Conservation (phyloP, 2,888 invertebrate species). For the Vandiemenella viatica region DNA sequence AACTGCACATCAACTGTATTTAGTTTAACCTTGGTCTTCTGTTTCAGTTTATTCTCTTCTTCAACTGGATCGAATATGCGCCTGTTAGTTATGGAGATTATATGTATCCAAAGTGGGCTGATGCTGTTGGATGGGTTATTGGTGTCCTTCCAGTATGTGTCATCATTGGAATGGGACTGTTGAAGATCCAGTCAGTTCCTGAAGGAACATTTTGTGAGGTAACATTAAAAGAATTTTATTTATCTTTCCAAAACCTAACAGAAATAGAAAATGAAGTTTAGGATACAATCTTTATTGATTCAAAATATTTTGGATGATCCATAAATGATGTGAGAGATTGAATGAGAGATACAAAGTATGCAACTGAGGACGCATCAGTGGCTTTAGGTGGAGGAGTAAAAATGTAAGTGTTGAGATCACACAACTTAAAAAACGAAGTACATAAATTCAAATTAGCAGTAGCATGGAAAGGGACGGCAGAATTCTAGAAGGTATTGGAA, state of each 20-base stretch:
- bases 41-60: conserved; percentile 53
- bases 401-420: too few species aligned
- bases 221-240: conserved; percentile 4
- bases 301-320: too few species aligned
- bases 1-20: neutral
- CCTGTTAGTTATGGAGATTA: conserved; percentile 58
- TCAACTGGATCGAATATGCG: conserved; percentile 66
- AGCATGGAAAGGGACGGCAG: too few species aligned
- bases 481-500: too few species aligned
- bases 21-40: conserved; percentile 16
- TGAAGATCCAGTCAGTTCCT: conserved; percentile 15
- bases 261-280: neutral
- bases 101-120: conserved; percentile 67
- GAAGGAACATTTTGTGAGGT: conserved; percentile 24
- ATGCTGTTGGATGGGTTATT: conserved; percentile 58
- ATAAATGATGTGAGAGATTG: too few species aligned
- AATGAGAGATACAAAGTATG: too few species aligned
- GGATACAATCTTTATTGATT: too few species aligned
- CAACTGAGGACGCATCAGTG: too few species aligned
- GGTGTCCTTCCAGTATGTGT: conserved; percentile 58
- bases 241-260: neutral
- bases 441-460: too few species aligned
- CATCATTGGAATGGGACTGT: conserved; percentile 31
- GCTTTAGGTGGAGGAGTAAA: too few species aligned
- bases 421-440: too few species aligned